These are phyloP conservation scores for Limanda limanda DNA, from an alignment of 2,113 vertebrate species.

Conservation along the genomic window DNA sequence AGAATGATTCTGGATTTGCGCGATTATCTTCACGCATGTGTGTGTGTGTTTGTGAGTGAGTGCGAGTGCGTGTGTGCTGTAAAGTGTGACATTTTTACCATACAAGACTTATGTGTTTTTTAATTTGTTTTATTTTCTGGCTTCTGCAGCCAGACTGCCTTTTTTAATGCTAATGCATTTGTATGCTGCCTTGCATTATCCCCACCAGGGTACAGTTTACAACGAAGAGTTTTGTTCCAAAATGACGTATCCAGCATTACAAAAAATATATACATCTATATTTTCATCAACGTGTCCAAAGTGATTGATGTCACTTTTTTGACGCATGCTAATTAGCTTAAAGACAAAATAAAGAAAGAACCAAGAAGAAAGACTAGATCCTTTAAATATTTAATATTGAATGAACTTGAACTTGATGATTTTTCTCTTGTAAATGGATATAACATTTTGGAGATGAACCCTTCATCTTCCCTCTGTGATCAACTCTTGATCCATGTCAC, in stretches of 20 bases:
- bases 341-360: neutral
- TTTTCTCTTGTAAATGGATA: slow-evolving; percentile 46
- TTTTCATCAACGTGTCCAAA: slow-evolving; percentile 15
- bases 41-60: slow-evolving; percentile 28
- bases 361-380: neutral
- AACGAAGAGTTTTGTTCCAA: slow-evolving; percentile 67
- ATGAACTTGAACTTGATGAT: neutral
- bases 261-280: neutral
- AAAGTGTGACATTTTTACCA: slow-evolving; percentile 74
- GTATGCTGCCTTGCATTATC: slow-evolving; percentile 74
- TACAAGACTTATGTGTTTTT: slow-evolving; percentile 73
- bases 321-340: neutral
- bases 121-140: slow-evolving; percentile 66
- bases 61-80: slow-evolving; percentile 29
- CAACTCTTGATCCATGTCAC: slow-evolving; percentile 33
- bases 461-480: slow-evolving; percentile 48
- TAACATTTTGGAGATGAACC: slow-evolving; percentile 64
- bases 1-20: slow-evolving; percentile 67
- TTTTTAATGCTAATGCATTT: slow-evolving; percentile 73
- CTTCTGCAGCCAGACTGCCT: slow-evolving; percentile 81
- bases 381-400: neutral
- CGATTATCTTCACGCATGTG: slow-evolving; percentile 57
- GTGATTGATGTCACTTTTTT: neutral
- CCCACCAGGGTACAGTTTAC: slow-evolving; percentile 70
- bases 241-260: slow-evolving; percentile 57